Evolutionary conservation across 1,140 invertebrate genomes (phyloP), one percentile per base, ranked within the genome.

Genomic region (Drosophila pruinosa): DNA sequence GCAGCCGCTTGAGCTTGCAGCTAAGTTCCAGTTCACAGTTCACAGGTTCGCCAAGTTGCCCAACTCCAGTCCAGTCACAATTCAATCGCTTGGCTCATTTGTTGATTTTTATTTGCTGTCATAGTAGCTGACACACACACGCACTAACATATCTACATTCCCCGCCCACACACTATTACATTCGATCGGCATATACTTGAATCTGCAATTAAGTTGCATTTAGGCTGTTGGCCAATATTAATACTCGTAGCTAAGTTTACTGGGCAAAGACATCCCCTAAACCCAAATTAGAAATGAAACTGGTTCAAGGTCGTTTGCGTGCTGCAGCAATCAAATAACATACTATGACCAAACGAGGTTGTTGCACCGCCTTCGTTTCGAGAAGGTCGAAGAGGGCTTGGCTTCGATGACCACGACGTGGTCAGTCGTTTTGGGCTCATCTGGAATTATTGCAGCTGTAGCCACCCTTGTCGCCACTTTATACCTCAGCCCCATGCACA

Each of bases 61-160:
- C n/a, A n/a, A 31, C 10, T 31, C 28, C 28, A 31, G 8, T 10
- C n/a, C 28, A 6, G n/a, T n/a, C n/a, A n/a, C n/a, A n/a, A n/a
- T n/a, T 31, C 15, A 50, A 59, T 22, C 57, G 61, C 73, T 71
- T 82, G 82, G 82, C 78, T 86, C 78, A 88, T 86, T 86, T 86
- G 75, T 86, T 86, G 88, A 86, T 86, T 86, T 88, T 86, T 86
- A 86, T 78, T 82, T 72, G 65, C 77, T 80, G 72, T 85, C 81
- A 85, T 80, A 77, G 75, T 61, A 62, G 26, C 61, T 48, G 34
- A 34, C 24, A 41, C 48, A 31, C 41, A 24, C 36, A 36, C 57
- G 38, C 41, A 39, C 52, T 12, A 50, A 56, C 3, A 14, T 17
- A 62, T 7, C 15, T 24, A 63, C 22, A 63, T 14, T 34, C 28